Percentiles rank a stretch among this genome's conserved stretches.
Evolutionary conservation across 2,797 vertebrate species (phyloP).

Genomic region (Sciurus carolinensis): DNA sequence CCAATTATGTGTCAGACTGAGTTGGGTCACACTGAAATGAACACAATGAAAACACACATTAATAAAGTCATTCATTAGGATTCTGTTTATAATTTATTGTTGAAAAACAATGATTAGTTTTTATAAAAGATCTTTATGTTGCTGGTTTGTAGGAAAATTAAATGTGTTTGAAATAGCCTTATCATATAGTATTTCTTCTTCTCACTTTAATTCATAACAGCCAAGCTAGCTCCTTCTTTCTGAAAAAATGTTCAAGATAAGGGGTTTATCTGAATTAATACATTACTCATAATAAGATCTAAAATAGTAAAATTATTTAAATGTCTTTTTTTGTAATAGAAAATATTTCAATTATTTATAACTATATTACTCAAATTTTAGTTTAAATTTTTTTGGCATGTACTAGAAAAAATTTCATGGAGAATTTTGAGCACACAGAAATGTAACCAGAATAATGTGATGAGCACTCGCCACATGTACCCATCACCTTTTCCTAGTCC

Average conservation of each 20-base stretch:
- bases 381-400: background rate
- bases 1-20: constrained; percentile 22
- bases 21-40: constrained; percentile 36
- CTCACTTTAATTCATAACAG: background rate
- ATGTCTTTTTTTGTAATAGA: constrained; percentile 31
- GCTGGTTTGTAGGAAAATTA: constrained; percentile 54
- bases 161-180: constrained; percentile 59
- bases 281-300: background rate
- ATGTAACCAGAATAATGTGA: background rate
- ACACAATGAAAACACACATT: constrained; percentile 23
- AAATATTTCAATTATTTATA: constrained; percentile 41
- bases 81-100: constrained; percentile 21
- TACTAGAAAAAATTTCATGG: background rate
- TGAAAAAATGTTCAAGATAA: constrained; percentile 23
- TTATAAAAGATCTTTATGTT: constrained; percentile 57
- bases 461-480: background rate
- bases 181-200: constrained; percentile 1
- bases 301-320: constrained; percentile 41
- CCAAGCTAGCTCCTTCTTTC: background rate
- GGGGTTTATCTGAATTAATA: background rate
- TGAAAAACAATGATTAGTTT: constrained; percentile 37
- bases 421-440: constrained; percentile 19
- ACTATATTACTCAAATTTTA: constrained; percentile 30
- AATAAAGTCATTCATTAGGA: constrained; percentile 39
- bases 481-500: background rate